These are phyloP conservation scores for Cylloceria caligata DNA, from an alignment of 2,888 invertebrate genomes.

Conservation along the genomic window DNA sequence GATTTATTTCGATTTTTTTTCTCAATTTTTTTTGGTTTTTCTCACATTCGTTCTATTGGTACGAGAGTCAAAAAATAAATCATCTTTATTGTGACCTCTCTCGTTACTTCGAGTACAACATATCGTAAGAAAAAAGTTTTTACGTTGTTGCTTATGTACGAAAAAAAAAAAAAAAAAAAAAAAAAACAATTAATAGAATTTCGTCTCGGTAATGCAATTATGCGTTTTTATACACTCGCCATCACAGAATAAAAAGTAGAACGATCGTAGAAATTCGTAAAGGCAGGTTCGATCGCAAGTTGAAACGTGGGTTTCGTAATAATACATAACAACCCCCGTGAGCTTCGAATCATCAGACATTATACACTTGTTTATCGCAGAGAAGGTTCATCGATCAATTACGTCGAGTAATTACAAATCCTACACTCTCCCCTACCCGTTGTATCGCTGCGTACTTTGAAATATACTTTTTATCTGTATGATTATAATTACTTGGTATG, in stretches of 20 bases:
- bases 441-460: conserved; percentile 21
- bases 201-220: conserved; percentile 18
- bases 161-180: no score
- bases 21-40: neutral
- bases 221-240: neutral
- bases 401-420: conserved; percentile 23
- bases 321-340: conserved; percentile 19
- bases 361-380: conserved; percentile 48
- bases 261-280: conserved; percentile 52
- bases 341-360: conserved; percentile 45
- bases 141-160: conserved; percentile 5
- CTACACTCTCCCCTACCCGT: conserved; percentile 3
- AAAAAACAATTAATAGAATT: conserved; percentile 17
- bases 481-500: conserved; percentile 34
- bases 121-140: conserved; percentile 31
- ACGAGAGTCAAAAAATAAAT: conserved; percentile 48
- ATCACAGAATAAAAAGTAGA: conserved; percentile 34
- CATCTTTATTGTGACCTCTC: conserved; percentile 22
- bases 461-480: conserved; percentile 49
- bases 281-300: conserved; percentile 64
- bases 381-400: conserved; percentile 40
- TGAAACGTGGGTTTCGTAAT: conserved; percentile 31
- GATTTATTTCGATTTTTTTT: conserved; percentile 18
- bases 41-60: neutral
- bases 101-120: conserved; percentile 19